Conservation (phyloP, 2,888 invertebrate species). For the Athalia cordata region DNA sequence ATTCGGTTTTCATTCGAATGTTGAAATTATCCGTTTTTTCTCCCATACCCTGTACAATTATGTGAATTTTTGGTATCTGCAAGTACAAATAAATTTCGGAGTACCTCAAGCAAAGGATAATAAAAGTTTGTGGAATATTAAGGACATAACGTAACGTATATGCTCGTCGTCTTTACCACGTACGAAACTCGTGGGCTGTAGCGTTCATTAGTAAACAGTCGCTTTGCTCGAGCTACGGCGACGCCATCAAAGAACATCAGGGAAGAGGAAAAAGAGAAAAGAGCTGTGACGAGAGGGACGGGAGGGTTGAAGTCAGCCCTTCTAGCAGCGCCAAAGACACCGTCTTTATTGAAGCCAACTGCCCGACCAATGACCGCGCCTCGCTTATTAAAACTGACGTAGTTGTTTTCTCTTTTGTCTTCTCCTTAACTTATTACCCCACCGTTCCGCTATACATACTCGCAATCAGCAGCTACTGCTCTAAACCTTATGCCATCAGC, state of each 20-base stretch:
- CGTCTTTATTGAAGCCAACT: slow-evolving; percentile 71
- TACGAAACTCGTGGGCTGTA: slow-evolving; percentile 31
- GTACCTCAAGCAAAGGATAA: slow-evolving; percentile 1
- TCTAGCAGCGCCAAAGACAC: slow-evolving; percentile 58
- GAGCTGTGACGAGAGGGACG: slow-evolving; percentile 1
- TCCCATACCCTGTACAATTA: too few relatives aligned
- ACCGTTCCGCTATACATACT: slow-evolving; percentile 36
- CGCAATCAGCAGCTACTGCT: background rate
- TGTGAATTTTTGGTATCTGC: background rate
- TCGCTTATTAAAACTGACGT: slow-evolving; percentile 69
- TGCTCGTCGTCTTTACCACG: background rate
- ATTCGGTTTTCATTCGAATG: too few relatives aligned
- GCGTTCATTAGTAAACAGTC: slow-evolving; percentile 30
- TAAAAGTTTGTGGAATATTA: slow-evolving; percentile 4
- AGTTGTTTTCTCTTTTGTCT: slow-evolving; percentile 69
- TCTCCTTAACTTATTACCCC: slow-evolving; percentile 58
- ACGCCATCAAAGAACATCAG: background rate
- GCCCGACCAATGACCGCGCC: slow-evolving; percentile 67
- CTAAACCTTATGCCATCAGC: slow-evolving; percentile 3
- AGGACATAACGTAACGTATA: background rate
- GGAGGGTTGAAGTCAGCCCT: slow-evolving; percentile 35
- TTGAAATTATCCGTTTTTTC: too few relatives aligned
- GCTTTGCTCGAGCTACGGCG: slow-evolving; percentile 12
- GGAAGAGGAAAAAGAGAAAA: background rate
- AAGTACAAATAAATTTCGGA: background rate